Conservation (phyloP, 2,797 vertebrate species). For the Channallabes apus region DNA sequence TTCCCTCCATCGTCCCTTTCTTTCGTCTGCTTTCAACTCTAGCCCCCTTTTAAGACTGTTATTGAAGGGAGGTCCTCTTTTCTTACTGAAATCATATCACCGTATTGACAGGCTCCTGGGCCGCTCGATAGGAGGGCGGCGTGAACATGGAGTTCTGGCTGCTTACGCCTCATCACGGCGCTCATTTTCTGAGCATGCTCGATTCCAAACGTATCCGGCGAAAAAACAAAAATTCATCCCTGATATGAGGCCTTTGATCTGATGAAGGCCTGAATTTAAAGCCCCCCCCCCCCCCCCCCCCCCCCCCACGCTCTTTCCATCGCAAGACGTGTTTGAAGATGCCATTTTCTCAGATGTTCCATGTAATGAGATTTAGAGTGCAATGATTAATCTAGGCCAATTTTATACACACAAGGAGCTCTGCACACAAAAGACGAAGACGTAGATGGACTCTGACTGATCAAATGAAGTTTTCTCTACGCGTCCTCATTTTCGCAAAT, state of each 20-base stretch:
- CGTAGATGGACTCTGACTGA: constrained; percentile 57
- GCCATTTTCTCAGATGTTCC: constrained; percentile 79
- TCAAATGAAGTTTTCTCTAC: constrained; percentile 63
- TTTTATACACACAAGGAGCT: constrained; percentile 61
- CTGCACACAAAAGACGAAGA: constrained; percentile 49
- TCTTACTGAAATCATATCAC: constrained; percentile 77
- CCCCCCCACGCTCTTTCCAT: constrained; percentile 48
- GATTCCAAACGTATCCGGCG: constrained; percentile 66
- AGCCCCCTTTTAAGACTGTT: constrained; percentile 71
- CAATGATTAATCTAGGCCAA: constrained; percentile 76
- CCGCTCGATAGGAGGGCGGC: constrained; percentile 74
- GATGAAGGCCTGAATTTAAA: constrained; percentile 79
- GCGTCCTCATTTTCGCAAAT: constrained; percentile 58
- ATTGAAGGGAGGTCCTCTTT: constrained; percentile 68
- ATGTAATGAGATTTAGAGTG: constrained; percentile 82
- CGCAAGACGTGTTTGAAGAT: constrained; percentile 76
- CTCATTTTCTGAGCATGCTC: constrained; percentile 67
- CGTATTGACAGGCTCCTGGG: constrained; percentile 76
- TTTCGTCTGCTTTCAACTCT: constrained; percentile 71
- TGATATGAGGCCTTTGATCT: constrained; percentile 81
- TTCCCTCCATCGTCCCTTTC: constrained; percentile 72
- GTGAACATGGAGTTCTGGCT: constrained; percentile 72
- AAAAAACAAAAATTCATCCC: constrained; percentile 65
- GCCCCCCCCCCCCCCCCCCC: constrained; percentile 65
- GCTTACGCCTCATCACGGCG: constrained; percentile 75